Conservation (phyloP, 1,140 invertebrate species). For the Calliphora vicina region DNA sequence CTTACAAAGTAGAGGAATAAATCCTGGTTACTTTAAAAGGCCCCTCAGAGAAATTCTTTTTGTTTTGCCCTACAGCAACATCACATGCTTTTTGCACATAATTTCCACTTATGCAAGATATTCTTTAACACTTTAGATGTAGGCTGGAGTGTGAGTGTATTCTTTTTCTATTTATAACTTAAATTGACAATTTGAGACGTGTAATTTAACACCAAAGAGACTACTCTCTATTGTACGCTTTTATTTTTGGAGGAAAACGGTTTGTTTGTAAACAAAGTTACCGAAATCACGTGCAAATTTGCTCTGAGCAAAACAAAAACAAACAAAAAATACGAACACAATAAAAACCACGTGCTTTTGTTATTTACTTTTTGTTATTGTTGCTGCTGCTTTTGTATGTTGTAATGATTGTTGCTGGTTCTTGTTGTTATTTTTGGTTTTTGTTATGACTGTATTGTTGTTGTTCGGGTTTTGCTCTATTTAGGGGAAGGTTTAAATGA, state of each 20-base stretch:
- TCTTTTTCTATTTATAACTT: neutral
- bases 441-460: no score
- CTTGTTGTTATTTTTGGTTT: neutral
- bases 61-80: no score
- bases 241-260: neutral
- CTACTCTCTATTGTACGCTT: neutral
- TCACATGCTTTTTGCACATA: neutral
- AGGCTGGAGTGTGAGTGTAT: no score
- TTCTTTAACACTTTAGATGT: no score
- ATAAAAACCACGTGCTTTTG: conserved; percentile 15
- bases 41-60: no score
- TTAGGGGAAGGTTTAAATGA: conserved; percentile 15
- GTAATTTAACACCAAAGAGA: neutral
- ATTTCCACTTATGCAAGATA: neutral
- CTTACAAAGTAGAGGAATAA: no score
- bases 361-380: neutral
- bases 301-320: neutral
- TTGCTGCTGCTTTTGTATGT: neutral
- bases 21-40: no score
- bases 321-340: no score
- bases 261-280: conserved; percentile 25
- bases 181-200: neutral
- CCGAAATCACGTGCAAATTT: conserved; percentile 5
- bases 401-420: neutral
- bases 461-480: neutral